Percentiles rank a stretch among this genome's conserved stretches.
phyloP scores from a whole-genome alignment of 2,113 vertebrate genomes.

The Cyphomyrus discorhynchus region DNA sequence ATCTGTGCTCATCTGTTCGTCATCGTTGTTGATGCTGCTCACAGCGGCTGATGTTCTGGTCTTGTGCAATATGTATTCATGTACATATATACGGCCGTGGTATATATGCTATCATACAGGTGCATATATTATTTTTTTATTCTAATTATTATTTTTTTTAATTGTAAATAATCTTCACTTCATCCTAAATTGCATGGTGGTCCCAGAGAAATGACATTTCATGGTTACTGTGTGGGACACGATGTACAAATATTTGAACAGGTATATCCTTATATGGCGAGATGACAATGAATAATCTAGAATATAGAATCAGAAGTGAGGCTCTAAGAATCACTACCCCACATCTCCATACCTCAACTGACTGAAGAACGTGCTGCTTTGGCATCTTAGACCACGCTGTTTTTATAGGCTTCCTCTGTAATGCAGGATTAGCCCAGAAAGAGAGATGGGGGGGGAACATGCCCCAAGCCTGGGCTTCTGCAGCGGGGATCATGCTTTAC shows the following conservation, averaged over 20 bases:
- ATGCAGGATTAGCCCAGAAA: neutral
- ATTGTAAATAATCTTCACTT: neutral
- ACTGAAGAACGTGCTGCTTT: neutral
- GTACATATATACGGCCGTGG: neutral
- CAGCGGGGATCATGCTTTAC: neutral
- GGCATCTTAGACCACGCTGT: neutral
- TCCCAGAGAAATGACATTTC: neutral
- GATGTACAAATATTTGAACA: neutral
- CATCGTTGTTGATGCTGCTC: neutral
- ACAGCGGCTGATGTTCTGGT: neutral
- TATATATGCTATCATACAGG: neutral
- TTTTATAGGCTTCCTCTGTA: neutral
- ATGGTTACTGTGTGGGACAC: neutral
- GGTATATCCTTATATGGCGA: neutral
- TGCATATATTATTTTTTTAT: neutral
- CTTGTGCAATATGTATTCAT: neutral
- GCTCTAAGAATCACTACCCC: neutral
- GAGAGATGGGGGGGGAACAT: neutral
- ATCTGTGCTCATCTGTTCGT: neutral
- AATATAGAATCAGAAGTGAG: neutral
- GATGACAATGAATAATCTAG: neutral
- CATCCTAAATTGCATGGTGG: neutral
- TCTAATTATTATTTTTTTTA: neutral
- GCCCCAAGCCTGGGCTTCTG: neutral
- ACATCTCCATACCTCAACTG: neutral